Conservation (phyloP, 2,888 invertebrate species). For the Steromphala cineraria region DNA sequence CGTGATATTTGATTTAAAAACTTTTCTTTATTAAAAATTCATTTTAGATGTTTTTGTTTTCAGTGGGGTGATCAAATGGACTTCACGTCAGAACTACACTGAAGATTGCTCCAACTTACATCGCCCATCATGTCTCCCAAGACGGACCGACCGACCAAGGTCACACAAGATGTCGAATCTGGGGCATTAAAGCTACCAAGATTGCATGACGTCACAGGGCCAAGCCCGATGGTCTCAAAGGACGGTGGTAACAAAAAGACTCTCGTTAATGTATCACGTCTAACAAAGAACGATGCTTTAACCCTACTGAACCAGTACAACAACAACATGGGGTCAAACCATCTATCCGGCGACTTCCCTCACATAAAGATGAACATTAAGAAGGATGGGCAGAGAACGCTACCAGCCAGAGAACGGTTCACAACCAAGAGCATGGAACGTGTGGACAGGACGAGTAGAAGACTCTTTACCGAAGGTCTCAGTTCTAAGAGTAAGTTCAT, state of each 20-base stretch:
- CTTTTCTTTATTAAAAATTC: too few species aligned
- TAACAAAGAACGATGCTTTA: constrained; percentile 32
- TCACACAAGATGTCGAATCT: neutral
- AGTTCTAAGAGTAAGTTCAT: constrained; percentile 50
- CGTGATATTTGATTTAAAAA: too few species aligned
- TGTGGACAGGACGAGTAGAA: constrained; percentile 35
- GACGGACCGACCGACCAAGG: neutral
- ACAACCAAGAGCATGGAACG: constrained; percentile 25
- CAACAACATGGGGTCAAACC: constrained; percentile 15
- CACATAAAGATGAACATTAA: constrained; percentile 12
- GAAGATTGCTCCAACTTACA: neutral
- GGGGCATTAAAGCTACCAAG: neutral
- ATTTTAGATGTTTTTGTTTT: too few species aligned
- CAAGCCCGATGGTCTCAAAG: neutral
- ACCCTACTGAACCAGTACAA: constrained; percentile 46
- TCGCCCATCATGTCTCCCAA: neutral
- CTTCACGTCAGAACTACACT: too few species aligned
- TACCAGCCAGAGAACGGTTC: constrained; percentile 35
- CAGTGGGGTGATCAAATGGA: too few species aligned
- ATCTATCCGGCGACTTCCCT: constrained; percentile 33
- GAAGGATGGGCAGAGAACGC: constrained; percentile 15
- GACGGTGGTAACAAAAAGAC: neutral
- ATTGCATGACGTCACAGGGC: neutral
- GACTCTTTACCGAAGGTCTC: constrained; percentile 56
- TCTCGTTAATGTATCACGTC: neutral